Conservation (phyloP, 2,888 invertebrate species). For the Lasioglossum villosulum region DNA sequence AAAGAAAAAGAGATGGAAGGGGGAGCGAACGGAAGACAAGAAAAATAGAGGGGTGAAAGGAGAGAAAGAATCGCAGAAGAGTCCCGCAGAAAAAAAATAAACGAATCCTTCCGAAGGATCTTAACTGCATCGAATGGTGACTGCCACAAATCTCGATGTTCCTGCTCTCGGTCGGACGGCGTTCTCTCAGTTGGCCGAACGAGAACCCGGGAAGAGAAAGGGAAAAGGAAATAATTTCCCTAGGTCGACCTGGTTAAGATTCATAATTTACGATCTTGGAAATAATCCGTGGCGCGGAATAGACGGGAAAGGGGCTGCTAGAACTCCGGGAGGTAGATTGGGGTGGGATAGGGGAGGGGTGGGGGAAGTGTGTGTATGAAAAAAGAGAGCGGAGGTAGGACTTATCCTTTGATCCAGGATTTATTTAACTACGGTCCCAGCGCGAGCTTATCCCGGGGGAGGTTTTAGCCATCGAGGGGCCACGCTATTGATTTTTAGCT, state of each 20-base stretch:
- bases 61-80: conserved; percentile 38
- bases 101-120: conserved; percentile 59
- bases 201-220: conserved; percentile 25
- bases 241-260: conserved; percentile 78
- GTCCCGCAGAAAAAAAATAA: conserved; percentile 49
- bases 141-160: conserved; percentile 79
- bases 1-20: neutral
- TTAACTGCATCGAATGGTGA: conserved; percentile 77
- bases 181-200: neutral
- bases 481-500: conserved; percentile 84
- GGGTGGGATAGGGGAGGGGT: neutral
- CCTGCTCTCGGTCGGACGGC: conserved; percentile 73
- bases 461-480: conserved; percentile 80
- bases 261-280: conserved; percentile 82
- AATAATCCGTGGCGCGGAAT: conserved; percentile 75
- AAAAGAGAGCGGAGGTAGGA: conserved; percentile 77
- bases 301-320: conserved; percentile 22
- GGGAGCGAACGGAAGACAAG: conserved; percentile 14
- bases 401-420: conserved; percentile 85
- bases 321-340: neutral
- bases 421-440: conserved; percentile 84
- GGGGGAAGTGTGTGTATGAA: conserved; percentile 59
- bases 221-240: conserved; percentile 76
- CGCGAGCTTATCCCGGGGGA: conserved; percentile 83
- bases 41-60: conserved; percentile 22